Percentiles rank a stretch among this genome's conserved stretches.
Evolutionary conservation across 2,888 invertebrate species (phyloP).

Genomic region (Leucania comma): DNA sequence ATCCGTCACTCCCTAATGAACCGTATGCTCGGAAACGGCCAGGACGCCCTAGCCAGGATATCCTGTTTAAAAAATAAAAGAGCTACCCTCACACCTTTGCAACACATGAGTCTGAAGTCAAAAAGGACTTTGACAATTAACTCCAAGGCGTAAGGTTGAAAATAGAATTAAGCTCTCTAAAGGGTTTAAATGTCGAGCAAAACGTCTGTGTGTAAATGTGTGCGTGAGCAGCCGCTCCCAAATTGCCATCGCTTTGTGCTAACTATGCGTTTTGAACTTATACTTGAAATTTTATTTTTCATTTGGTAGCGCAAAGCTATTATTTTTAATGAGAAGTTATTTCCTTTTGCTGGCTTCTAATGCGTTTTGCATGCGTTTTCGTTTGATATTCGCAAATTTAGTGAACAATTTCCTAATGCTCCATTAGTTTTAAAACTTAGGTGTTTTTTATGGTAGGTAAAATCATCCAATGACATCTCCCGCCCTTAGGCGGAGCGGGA

Average conservation of each 20-base stretch:
- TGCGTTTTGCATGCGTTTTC: slow-evolving; percentile 8
- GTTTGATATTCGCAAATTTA: slow-evolving; percentile 11
- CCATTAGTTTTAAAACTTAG: background rate
- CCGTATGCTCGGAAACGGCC: slow-evolving; percentile 83
- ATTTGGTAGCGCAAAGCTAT: slow-evolving; percentile 42
- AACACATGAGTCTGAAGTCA: slow-evolving; percentile 40
- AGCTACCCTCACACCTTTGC: slow-evolving; percentile 83
- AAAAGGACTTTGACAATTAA: slow-evolving; percentile 53
- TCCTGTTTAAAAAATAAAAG: slow-evolving; percentile 89
- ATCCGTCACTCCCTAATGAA: slow-evolving; percentile 79
- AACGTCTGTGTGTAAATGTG: slow-evolving; percentile 16
- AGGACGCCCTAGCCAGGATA: slow-evolving; percentile 83
- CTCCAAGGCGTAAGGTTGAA: slow-evolving; percentile 59
- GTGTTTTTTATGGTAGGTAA: too few species aligned
- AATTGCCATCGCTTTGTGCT: slow-evolving; percentile 60
- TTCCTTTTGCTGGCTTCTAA: slow-evolving; percentile 16
- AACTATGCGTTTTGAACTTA: slow-evolving; percentile 51
- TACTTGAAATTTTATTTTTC: slow-evolving; percentile 49
- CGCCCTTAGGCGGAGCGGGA: too few species aligned
- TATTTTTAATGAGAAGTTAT: slow-evolving; percentile 44
- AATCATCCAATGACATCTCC: too few species aligned
- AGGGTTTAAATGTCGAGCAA: slow-evolving; percentile 44
- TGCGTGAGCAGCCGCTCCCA: slow-evolving; percentile 54
- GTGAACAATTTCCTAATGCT: background rate
- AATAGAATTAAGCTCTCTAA: slow-evolving; percentile 54